Evolutionary conservation across 2,888 invertebrate genomes (phyloP), one percentile per base, ranked within the genome.

Genomic region (Caenorhabditis doughertyi): DNA sequence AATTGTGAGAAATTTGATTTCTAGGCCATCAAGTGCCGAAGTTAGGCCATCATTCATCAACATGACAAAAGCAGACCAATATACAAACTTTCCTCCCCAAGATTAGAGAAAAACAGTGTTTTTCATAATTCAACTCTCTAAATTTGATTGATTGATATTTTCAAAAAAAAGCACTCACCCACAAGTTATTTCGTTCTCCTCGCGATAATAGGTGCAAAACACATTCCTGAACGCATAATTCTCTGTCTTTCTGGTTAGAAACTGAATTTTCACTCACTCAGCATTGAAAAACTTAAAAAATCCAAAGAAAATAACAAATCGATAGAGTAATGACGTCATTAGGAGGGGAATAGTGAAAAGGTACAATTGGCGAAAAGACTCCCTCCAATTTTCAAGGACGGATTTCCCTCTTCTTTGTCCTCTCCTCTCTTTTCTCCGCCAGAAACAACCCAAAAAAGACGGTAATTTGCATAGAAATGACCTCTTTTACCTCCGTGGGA

Each of bases 191-290:
- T 91, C 87, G 60, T 91, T 89, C n/a, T 88, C 84, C 35, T 90
- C 89, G 11, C 91, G 85, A 70, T 91, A 90, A 71, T 91, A 91
- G 2, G 90, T 90, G 79, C 91, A 91, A 72, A 90, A 91, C 7
- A 90, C 91, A 79, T 91, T 91, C 51, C 87, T 87, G 58, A 71
- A 86, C 32, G 0, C 3, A 32, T 29, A 39, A 39, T 13, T 9
- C 39, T 16, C 13, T 23, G 23, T 32, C 16, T 39, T 65, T 8
- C n/a, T 13, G 11, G 11, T 8, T n/a, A n/a, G n/a, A 76, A 56
- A 42, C 29, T 39, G 56, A 25, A 27, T 3, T 29, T 27, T n/a
- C 9, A 83, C 79, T 83, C 83, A 47, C 44, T 47, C 44, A 3
- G 18, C 44, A 47, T 35, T 32, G 2, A 13, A 42, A 60, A 25